phyloP scores from a whole-genome alignment of 2,888 invertebrate genomes.

The Microctonus hyperodae region DNA sequence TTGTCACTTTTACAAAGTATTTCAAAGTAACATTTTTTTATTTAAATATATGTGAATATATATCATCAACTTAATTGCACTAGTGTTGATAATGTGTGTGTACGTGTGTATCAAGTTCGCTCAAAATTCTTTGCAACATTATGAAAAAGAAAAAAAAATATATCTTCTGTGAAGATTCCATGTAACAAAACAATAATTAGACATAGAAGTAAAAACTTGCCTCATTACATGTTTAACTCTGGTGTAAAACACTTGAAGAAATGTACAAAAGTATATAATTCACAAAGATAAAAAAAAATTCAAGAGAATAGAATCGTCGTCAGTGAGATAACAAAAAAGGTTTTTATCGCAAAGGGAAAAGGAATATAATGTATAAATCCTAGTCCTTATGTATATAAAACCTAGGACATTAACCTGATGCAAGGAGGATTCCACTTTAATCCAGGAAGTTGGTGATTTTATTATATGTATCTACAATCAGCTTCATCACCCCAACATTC shows the following conservation, averaged over 20 bases:
- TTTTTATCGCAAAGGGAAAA: slow-evolving; percentile 1
- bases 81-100: no score
- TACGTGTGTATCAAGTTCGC: no score
- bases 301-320: neutral
- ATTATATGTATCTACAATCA: slow-evolving; percentile 7
- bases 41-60: no score
- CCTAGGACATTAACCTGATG: slow-evolving; percentile 40
- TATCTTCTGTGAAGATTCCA: no score
- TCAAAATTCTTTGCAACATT: no score
- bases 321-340: neutral
- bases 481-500: neutral
- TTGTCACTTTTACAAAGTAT: slow-evolving; percentile 27
- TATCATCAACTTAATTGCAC: no score
- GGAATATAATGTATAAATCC: neutral
- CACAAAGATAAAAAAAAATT: neutral
- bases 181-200: slow-evolving; percentile 10
- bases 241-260: no score
- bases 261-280: no score
- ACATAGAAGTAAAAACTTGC: no score
- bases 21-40: no score
- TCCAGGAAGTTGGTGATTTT: slow-evolving; percentile 30
- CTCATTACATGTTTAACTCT: no score
- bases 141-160: no score
- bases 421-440: slow-evolving; percentile 39
- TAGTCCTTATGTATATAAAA: neutral